Evolutionary conservation across 2,797 vertebrate genomes (phyloP).

Genomic region (Hippoglossus hippoglossus): DNA sequence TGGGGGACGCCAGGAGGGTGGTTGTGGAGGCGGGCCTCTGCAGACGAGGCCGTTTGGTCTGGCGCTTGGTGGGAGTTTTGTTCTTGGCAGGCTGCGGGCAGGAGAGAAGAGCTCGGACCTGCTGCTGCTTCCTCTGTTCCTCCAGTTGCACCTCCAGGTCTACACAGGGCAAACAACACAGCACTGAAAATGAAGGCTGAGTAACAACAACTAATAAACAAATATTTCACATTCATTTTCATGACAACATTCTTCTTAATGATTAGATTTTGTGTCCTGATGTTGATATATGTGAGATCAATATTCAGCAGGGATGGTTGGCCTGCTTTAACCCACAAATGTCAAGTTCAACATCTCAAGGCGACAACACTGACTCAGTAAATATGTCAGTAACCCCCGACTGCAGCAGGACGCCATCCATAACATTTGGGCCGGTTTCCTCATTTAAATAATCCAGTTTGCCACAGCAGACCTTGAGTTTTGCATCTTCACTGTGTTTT

Average conservation of each 20-base stretch:
- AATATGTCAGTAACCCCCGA: background rate
- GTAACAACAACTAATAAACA: background rate
- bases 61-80: slow-evolving; percentile 79
- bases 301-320: background rate
- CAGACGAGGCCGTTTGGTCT: slow-evolving; percentile 91
- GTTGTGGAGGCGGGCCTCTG: slow-evolving; percentile 92
- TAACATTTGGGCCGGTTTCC: background rate
- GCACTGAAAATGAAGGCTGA: background rate
- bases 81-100: slow-evolving; percentile 73
- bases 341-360: background rate
- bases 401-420: background rate
- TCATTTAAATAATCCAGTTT: too few species aligned
- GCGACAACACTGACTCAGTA: background rate
- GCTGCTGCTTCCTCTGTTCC: slow-evolving; percentile 93
- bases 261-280: background rate
- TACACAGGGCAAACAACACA: slow-evolving; percentile 60
- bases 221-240: background rate
- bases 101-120: slow-evolving; percentile 85
- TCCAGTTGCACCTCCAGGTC: slow-evolving; percentile 94
- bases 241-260: background rate
- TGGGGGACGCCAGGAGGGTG: slow-evolving; percentile 86
- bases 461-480: background rate
- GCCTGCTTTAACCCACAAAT: background rate
- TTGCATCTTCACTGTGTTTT: background rate
- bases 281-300: background rate